Evolutionary conservation across 2,888 invertebrate genomes (phyloP).

Genomic region (Lycocerus yunnanus): DNA sequence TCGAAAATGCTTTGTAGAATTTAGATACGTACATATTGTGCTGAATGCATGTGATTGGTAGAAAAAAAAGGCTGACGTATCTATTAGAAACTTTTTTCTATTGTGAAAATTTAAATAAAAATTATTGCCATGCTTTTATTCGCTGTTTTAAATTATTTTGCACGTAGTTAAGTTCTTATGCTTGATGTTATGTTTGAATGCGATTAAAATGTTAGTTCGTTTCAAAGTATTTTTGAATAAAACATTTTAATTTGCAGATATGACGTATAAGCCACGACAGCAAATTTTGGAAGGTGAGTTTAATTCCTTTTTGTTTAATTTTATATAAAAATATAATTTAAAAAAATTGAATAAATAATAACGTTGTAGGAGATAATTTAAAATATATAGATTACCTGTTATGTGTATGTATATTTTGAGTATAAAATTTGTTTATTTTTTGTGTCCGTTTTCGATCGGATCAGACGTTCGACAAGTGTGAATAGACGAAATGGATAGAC

Average conservation of each 20-base stretch:
- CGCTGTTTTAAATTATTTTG: not conserved
- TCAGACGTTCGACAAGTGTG: not conserved
- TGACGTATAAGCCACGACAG: conserved; percentile 51
- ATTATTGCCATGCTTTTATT: not conserved
- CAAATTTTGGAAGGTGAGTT: conserved; percentile 52
- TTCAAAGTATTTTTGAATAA: not conserved
- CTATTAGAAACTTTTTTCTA: not conserved
- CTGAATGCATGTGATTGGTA: not conserved
- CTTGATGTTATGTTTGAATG: not conserved
- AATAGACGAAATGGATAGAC: not conserved
- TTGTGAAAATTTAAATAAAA: not conserved
- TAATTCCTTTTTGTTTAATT: conserved; percentile 8
- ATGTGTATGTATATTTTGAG: not conserved
- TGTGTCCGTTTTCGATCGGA: not conserved
- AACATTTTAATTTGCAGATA: conserved; percentile 48
- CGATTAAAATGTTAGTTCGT: not conserved
- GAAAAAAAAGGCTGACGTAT: not conserved
- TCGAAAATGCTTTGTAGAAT: not conserved
- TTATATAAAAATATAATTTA: too few species aligned
- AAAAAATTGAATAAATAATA: too few species aligned
- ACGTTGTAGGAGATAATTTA: too few species aligned
- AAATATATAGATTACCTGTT: too few species aligned
- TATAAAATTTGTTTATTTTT: not conserved
- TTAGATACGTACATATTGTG: not conserved
- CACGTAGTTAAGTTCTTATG: not conserved